Conservation (phyloP, 1,140 invertebrate genomes). For the Battus philenor region DNA sequence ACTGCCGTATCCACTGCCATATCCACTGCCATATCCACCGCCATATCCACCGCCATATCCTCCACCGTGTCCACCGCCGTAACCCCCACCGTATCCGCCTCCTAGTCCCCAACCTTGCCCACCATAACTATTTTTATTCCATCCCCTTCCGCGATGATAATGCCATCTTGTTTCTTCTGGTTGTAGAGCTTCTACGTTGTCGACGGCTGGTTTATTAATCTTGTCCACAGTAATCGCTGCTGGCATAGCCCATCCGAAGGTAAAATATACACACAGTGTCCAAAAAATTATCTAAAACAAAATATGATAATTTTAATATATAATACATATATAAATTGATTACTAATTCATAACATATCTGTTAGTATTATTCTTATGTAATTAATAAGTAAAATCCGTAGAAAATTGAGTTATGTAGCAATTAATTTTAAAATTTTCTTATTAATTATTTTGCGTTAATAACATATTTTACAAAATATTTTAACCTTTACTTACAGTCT, state of each 20-base stretch:
- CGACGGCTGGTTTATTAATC: no score
- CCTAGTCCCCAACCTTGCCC: slow-evolving; percentile 11
- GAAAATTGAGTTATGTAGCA: no score
- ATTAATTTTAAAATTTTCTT: no score
- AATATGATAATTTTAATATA: neutral
- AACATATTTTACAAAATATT: no score
- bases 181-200: neutral
- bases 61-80: neutral
- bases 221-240: neutral
- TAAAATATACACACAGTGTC: neutral
- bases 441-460: no score
- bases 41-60: slow-evolving; percentile 2
- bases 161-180: slow-evolving; percentile 6
- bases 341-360: no score
- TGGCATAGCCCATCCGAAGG: neutral
- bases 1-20: slow-evolving; percentile 10
- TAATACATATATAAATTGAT: no score
- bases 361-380: no score
- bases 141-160: neutral
- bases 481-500: slow-evolving; percentile 17
- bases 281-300: neutral
- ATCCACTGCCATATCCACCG: slow-evolving; percentile 3
- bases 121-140: no score
- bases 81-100: neutral
- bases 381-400: no score